Evolutionary conservation across 2,888 invertebrate species (phyloP).

Genomic region (Tillus elongatus): DNA sequence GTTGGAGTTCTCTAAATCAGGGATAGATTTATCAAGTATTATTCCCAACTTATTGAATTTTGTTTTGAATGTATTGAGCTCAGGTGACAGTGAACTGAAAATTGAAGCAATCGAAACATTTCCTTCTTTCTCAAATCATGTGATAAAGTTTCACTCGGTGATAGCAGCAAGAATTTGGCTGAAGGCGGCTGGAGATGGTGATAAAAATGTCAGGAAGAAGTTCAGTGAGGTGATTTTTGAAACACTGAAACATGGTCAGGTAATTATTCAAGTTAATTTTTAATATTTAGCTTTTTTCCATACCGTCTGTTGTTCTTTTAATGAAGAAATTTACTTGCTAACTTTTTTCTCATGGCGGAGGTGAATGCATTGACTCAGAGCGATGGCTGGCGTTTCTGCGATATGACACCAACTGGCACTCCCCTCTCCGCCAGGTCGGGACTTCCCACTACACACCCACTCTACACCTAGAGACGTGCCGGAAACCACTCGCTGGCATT

Average conservation of each 20-base stretch:
- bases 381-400: too few relatives aligned
- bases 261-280: constrained; percentile 20
- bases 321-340: too few relatives aligned
- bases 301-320: too few relatives aligned
- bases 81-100: constrained; percentile 31
- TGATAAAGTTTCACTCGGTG: constrained; percentile 36
- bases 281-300: constrained; percentile 1
- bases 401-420: too few relatives aligned
- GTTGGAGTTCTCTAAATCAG: constrained; percentile 22
- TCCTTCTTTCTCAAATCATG: constrained; percentile 41
- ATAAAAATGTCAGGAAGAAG: constrained; percentile 33
- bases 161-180: constrained; percentile 39
- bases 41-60: constrained; percentile 29
- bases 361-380: too few relatives aligned
- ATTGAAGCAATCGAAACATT: constrained; percentile 36
- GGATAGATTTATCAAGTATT: constrained; percentile 22
- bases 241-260: constrained; percentile 32
- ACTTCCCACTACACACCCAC: too few relatives aligned
- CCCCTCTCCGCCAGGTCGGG: too few relatives aligned
- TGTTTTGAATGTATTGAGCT: constrained; percentile 24
- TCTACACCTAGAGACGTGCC: too few relatives aligned
- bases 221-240: constrained; percentile 33
- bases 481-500: too few relatives aligned
- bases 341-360: too few relatives aligned
- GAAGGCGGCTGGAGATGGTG: constrained; percentile 34